These are phyloP conservation scores for Haliclona indistincta DNA, from an alignment of 37 sponge, comb jelly and placozoan species.

Conservation along the genomic window DNA sequence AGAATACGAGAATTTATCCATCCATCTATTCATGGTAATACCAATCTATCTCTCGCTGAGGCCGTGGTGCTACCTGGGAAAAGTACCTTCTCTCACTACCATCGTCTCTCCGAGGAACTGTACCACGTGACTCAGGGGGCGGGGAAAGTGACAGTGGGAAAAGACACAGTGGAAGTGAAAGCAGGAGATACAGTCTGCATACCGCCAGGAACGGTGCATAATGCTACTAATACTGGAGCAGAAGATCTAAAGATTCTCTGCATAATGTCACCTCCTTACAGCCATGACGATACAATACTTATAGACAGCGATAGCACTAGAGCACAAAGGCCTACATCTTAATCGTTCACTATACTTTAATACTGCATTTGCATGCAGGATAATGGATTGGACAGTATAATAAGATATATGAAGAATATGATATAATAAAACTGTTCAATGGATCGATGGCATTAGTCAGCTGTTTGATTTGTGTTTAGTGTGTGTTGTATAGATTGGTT, in stretches of 20 bases:
- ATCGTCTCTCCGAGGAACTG: slow-evolving; percentile 1
- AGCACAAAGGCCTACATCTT: too few species aligned
- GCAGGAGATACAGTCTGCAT: slow-evolving; percentile 21
- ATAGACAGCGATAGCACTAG: background rate
- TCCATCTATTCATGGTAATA: slow-evolving; percentile 16
- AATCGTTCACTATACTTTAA: too few species aligned
- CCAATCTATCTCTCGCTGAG: slow-evolving; percentile 9
- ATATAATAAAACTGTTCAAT: too few species aligned
- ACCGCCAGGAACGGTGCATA: background rate
- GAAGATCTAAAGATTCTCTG: slow-evolving; percentile 4
- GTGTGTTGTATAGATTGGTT: too few species aligned
- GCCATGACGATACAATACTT: background rate
- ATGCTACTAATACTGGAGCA: background rate
- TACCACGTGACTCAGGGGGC: slow-evolving; percentile 24
- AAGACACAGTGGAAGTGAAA: background rate
- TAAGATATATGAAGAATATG: too few species aligned
- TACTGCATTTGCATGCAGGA: too few species aligned
- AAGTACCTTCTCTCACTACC: background rate
- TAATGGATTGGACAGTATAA: too few species aligned
- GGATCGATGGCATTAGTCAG: too few species aligned
- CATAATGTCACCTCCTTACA: slow-evolving; percentile 8
- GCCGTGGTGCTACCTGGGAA: background rate
- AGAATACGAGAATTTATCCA: slow-evolving; percentile 14
- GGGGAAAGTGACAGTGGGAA: slow-evolving; percentile 4
- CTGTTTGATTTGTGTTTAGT: too few species aligned